Evolutionary conservation across 2,888 invertebrate genomes (phyloP).

Genomic region (Melanostoma mellinum): DNA sequence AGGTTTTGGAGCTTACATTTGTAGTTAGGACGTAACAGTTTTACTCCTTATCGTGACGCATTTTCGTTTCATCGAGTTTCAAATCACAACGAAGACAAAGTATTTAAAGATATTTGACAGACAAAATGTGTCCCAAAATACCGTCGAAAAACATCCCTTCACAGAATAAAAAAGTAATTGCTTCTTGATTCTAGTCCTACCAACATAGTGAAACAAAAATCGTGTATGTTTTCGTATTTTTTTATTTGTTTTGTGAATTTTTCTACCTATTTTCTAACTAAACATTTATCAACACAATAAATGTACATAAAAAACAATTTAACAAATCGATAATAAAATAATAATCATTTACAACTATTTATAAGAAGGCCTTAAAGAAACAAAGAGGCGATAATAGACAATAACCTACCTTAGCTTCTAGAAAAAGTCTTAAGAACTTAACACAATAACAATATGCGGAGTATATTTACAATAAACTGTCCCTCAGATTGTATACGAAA

Average conservation of each 20-base stretch:
- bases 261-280: slow-evolving; percentile 59
- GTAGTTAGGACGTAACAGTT: too few species aligned
- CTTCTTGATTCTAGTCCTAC: too few species aligned
- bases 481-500: slow-evolving; percentile 9
- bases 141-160: too few species aligned
- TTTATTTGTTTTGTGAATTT: slow-evolving; percentile 41
- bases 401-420: neutral
- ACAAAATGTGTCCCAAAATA: too few species aligned
- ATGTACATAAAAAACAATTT: slow-evolving; percentile 62
- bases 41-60: too few species aligned
- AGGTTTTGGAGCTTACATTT: too few species aligned
- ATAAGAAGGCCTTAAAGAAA: neutral
- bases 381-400: neutral
- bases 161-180: too few species aligned
- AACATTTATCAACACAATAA: slow-evolving; percentile 66
- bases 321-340: slow-evolving; percentile 47
- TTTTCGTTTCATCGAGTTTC: too few species aligned
- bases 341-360: slow-evolving; percentile 17
- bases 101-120: too few species aligned
- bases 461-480: slow-evolving; percentile 18
- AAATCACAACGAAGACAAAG: too few species aligned
- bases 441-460: slow-evolving; percentile 17
- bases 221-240: slow-evolving; percentile 25
- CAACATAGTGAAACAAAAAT: too few species aligned
- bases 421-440: slow-evolving; percentile 56